These are phyloP conservation scores for Labeo catla DNA, from an alignment of 2,113 vertebrate species.

Conservation along the genomic window DNA sequence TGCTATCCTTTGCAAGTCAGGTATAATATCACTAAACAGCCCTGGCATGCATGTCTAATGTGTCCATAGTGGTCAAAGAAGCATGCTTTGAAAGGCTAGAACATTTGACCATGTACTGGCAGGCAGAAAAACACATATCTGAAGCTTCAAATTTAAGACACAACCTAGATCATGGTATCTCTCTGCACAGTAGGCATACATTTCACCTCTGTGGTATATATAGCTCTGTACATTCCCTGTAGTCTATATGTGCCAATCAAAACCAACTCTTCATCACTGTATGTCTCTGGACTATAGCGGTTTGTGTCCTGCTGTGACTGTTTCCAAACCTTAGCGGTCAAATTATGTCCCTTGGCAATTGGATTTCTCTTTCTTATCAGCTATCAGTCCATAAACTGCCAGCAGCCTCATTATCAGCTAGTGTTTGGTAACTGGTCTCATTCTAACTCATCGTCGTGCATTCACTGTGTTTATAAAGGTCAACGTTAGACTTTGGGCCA, in stretches of 20 bases:
- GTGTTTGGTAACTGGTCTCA: background rate
- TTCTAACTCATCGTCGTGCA: background rate
- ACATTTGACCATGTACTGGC: background rate
- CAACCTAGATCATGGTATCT: background rate
- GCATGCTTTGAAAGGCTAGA: background rate
- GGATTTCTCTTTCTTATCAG: constrained; percentile 25
- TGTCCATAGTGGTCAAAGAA: background rate
- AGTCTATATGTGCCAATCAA: background rate
- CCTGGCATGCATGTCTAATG: background rate
- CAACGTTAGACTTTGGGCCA: background rate
- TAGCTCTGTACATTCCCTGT: background rate
- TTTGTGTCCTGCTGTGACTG: background rate
- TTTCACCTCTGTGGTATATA: background rate
- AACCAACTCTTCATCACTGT: background rate
- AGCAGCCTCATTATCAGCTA: constrained; percentile 5
- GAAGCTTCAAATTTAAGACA: background rate
- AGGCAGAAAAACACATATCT: background rate
- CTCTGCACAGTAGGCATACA: background rate
- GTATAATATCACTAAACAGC: background rate
- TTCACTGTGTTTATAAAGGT: constrained; percentile 25
- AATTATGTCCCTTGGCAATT: constrained; percentile 13
- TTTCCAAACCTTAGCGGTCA: constrained; percentile 1
- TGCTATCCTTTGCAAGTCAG: background rate
- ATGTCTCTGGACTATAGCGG: background rate
- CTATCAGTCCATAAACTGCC: constrained; percentile 14